A percentile compares a stretch with the other conserved stretches of the same genome.
Conservation (phyloP, 2,113 vertebrate species). For the Chelonoidis abingdonii region DNA sequence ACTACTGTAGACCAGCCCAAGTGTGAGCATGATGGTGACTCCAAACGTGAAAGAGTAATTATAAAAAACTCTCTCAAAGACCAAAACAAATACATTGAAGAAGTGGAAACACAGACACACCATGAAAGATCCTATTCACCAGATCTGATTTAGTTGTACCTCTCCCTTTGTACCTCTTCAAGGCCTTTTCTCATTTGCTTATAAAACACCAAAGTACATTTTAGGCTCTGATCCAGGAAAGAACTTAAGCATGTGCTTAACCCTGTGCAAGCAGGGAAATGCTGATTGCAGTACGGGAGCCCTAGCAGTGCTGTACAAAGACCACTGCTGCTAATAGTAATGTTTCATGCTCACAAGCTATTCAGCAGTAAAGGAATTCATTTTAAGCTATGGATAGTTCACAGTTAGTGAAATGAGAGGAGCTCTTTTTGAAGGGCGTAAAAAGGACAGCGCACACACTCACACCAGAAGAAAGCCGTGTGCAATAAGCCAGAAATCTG, state of each 20-base stretch:
- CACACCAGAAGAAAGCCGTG: neutral
- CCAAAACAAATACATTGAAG: neutral
- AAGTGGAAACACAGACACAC: neutral
- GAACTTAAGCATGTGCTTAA: neutral
- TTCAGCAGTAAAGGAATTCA: neutral
- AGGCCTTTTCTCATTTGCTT: neutral
- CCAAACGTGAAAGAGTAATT: neutral
- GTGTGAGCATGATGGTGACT: neutral
- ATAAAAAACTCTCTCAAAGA: neutral
- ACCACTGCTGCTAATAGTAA: neutral
- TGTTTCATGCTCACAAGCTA: neutral
- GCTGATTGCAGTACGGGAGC: fast-evolving
- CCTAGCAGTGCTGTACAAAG: neutral
- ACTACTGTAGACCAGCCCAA: too few species aligned
- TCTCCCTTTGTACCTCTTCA: neutral
- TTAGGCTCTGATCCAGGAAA: neutral
- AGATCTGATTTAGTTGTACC: neutral
- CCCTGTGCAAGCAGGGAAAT: neutral
- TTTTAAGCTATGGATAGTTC: neutral
- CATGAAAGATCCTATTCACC: neutral
- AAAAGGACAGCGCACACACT: neutral
- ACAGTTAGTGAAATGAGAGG: neutral
- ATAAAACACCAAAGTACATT: neutral
- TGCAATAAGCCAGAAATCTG: neutral
- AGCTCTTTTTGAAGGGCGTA: neutral